Conservation (phyloP, 2,113 vertebrate species). For the Cyrtonyx montezumae region DNA sequence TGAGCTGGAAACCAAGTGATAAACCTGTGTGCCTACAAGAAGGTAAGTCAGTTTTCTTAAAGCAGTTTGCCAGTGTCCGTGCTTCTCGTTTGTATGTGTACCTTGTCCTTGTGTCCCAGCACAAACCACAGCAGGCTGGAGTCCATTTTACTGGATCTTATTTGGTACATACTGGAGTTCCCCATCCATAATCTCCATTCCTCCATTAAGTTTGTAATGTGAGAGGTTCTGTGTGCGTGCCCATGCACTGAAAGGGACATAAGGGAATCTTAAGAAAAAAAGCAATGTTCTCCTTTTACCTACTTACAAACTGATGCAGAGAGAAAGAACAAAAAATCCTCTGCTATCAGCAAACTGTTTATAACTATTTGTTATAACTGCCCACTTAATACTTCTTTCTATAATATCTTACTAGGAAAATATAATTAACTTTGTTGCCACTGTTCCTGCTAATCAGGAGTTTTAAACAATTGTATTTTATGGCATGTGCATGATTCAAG, state of each 20-base stretch:
- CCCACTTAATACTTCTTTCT: not conserved
- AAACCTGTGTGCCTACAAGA: constrained; percentile 84
- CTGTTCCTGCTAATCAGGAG: not conserved
- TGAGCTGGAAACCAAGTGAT: constrained; percentile 85
- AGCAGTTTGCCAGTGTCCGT: not conserved
- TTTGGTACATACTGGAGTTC: not conserved
- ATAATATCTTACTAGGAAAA: not conserved
- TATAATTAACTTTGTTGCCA: not conserved
- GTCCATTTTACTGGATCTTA: not conserved
- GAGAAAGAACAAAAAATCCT: not conserved
- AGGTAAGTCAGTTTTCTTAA: constrained; percentile 75
- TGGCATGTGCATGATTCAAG: not conserved
- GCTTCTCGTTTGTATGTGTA: not conserved
- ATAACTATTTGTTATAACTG: not conserved
- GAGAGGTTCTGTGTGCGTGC: not conserved
- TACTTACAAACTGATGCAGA: not conserved
- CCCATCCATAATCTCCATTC: not conserved
- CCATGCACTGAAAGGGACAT: not conserved
- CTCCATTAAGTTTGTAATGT: not conserved
- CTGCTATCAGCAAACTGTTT: not conserved
- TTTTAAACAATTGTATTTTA: not conserved
- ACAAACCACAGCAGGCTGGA: not conserved
- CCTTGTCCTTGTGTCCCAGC: not conserved
- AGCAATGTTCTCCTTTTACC: not conserved
- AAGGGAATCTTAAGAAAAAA: not conserved